A percentile compares a stretch with the other conserved stretches of the same genome.
These are phyloP conservation scores for Stichodactyla mertensii DNA, from an alignment of 64 coral and sea anemone species.

Conservation along the genomic window DNA sequence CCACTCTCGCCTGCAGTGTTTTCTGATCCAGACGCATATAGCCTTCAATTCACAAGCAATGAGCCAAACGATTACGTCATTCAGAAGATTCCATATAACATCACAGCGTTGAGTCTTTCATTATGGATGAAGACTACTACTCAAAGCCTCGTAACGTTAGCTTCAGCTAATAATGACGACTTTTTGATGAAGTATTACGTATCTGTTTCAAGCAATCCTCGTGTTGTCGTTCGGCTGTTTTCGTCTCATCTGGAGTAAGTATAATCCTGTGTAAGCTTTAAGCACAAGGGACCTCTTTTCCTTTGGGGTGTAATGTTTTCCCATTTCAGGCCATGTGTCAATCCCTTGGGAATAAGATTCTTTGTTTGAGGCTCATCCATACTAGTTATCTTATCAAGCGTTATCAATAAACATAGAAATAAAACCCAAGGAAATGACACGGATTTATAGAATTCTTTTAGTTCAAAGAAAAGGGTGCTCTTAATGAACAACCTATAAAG, in stretches of 20 bases:
- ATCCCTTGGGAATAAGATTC: no score
- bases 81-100: background rate
- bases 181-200: background rate
- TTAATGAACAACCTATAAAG: no score
- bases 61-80: background rate
- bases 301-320: no score
- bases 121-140: conserved; percentile 27
- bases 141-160: background rate
- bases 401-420: no score
- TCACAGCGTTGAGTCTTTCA: background rate
- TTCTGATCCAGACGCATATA: background rate
- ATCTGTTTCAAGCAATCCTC: background rate
- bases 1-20: background rate
- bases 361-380: no score
- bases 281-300: no score
- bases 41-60: background rate
- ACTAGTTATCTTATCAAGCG: no score
- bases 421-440: no score
- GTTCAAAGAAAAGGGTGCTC: no score
- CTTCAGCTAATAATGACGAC: background rate
- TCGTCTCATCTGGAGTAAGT: background rate
- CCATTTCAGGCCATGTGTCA: no score
- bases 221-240: background rate
- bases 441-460: no score
- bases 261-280: no score